A percentile compares a stretch with the other conserved stretches of the same genome.
These are phyloP conservation scores for Drosophila siamana DNA, from an alignment of 2,888 invertebrate genomes.

Conservation along the genomic window DNA sequence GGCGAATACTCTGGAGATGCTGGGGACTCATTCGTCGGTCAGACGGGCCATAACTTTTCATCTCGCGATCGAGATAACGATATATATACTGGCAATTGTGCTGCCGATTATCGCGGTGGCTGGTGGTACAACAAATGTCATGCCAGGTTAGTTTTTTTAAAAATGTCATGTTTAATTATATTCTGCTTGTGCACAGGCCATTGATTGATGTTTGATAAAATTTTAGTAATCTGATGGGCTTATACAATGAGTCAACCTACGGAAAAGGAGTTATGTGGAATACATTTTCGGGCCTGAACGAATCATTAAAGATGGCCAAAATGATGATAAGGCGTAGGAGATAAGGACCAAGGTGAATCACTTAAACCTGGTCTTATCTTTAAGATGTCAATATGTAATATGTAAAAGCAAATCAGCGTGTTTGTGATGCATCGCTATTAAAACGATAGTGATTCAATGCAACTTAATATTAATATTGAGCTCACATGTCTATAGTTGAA, in stretches of 20 bases:
- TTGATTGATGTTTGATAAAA: background rate
- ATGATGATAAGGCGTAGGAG: conserved; percentile 88
- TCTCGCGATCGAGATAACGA: conserved; percentile 89
- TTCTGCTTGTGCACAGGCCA: background rate
- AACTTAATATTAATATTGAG: no score
- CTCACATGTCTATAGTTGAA: no score
- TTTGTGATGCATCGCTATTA: no score
- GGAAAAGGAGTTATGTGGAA: conserved; percentile 90
- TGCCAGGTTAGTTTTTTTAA: conserved; percentile 85
- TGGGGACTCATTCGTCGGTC: conserved; percentile 89
- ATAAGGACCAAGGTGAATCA: conserved; percentile 1
- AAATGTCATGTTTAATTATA: background rate
- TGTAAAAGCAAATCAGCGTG: no score
- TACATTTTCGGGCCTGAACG: conserved; percentile 88
- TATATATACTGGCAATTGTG: conserved; percentile 89
- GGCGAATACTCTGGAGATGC: conserved; percentile 88
- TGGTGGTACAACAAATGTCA: conserved; percentile 92
- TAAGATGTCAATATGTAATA: no score
- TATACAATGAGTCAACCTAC: conserved; percentile 86
- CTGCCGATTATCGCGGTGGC: conserved; percentile 88
- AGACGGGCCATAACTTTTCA: conserved; percentile 89
- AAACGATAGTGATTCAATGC: no score
- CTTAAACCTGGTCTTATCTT: no score
- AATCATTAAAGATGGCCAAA: conserved; percentile 87
- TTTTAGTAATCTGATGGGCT: conserved; percentile 89